These are phyloP conservation scores for Synanthedon formicaeformis DNA, from an alignment of 2,888 invertebrate genomes.

Conservation along the genomic window DNA sequence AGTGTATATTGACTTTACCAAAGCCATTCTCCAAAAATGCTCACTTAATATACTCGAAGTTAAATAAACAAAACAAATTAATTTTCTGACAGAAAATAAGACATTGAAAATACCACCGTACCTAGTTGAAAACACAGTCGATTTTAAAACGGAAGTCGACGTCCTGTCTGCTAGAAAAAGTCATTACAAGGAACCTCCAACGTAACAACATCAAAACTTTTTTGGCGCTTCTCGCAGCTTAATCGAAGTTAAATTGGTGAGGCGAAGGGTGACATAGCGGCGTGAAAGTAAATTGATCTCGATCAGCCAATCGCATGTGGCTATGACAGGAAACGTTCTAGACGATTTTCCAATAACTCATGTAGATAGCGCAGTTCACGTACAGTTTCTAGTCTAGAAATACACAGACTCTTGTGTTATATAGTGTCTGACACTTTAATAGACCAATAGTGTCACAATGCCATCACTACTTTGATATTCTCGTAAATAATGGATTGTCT, in stretches of 20 bases:
- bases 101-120: no score
- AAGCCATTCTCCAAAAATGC: no score
- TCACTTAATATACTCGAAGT: no score
- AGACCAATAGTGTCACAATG: no score
- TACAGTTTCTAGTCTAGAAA: neutral
- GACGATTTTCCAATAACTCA: neutral
- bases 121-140: no score
- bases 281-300: conserved; percentile 24
- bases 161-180: conserved; percentile 1
- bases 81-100: no score
- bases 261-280: conserved; percentile 10
- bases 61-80: no score
- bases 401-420: neutral
- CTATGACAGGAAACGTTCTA: conserved; percentile 1
- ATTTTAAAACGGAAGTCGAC: neutral
- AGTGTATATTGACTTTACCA: no score
- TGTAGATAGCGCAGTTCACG: neutral
- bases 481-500: no score
- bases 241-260: conserved; percentile 44
- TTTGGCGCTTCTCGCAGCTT: conserved; percentile 25
- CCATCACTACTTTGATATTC: no score
- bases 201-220: conserved; percentile 11
- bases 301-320: conserved; percentile 11
- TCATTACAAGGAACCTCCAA: neutral
- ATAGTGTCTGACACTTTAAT: neutral